Evolutionary conservation across 2,113 vertebrate species (phyloP).

Genomic region (Sorex araneus): DNA sequence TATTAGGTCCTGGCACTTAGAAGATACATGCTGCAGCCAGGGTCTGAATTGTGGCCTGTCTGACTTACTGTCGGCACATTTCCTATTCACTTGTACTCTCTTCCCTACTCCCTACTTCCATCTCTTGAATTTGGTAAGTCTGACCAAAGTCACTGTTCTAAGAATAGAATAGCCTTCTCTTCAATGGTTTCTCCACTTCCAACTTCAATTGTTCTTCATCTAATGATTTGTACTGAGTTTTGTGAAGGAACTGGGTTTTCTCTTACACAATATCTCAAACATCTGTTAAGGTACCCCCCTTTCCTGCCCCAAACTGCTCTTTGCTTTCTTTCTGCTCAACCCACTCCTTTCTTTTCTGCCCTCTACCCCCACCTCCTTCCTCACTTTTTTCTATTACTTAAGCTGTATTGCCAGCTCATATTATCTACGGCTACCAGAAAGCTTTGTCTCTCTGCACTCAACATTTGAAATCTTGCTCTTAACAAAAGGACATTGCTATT

Average conservation of each 20-base stretch:
- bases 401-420: slow-evolving; percentile 21
- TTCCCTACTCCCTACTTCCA: not conserved
- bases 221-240: not conserved
- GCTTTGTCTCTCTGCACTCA: slow-evolving; percentile 28
- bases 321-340: not conserved
- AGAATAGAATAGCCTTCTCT: not conserved
- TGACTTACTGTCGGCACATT: not conserved
- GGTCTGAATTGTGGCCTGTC: slow-evolving; percentile 10
- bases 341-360: not conserved
- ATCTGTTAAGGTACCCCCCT: not conserved
- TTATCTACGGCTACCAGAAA: slow-evolving; percentile 25
- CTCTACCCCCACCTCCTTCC: not conserved
- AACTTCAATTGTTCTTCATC: slow-evolving; percentile 21
- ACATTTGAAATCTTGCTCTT: not conserved
- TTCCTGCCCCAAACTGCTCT: not conserved
- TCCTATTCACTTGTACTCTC: not conserved
- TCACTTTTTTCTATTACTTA: not conserved
- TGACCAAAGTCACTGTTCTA: not conserved
- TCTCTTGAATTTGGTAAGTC: slow-evolving; percentile 17
- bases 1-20: not conserved
- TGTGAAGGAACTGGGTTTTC: not conserved
- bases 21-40: not conserved
- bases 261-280: not conserved
- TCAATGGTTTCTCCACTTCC: not conserved
- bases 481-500: not conserved